phyloP scores from a whole-genome alignment of 2,797 vertebrate genomes.

The Sibirionetta formosa region DNA sequence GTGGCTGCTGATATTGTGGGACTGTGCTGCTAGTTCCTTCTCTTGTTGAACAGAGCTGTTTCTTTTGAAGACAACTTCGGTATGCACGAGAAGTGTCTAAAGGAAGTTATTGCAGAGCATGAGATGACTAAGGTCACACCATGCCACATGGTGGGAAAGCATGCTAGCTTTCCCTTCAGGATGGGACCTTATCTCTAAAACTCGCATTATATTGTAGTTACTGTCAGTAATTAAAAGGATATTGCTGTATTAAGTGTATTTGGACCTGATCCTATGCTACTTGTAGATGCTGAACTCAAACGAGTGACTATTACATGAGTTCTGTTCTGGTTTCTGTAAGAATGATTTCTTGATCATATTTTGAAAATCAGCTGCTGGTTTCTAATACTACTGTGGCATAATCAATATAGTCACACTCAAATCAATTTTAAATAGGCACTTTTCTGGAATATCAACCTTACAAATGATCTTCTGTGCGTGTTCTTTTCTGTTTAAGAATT shows the following conservation, averaged over 20 bases:
- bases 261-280: not conserved
- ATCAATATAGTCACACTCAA: not conserved
- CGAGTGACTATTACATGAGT: not conserved
- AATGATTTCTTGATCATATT: not conserved
- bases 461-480: fast-evolving
- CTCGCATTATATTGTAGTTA: not conserved
- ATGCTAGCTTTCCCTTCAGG: not conserved
- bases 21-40: not conserved
- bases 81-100: not conserved
- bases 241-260: not conserved
- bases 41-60: not conserved
- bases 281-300: not conserved
- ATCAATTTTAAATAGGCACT: not conserved
- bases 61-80: not conserved
- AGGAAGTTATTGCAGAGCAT: not conserved
- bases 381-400: not conserved
- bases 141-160: not conserved
- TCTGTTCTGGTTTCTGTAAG: not conserved
- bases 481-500: not conserved
- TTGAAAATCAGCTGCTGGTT: not conserved
- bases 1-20: fast-evolving
- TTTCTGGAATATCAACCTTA: not conserved
- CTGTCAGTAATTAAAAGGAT: not conserved
- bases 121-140: not conserved
- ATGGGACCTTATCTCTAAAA: not conserved